Base-by-base conservation (phyloP, 37 sponge, comb jelly and placozoan genomes). In the Spongilla lacustris region DNA sequence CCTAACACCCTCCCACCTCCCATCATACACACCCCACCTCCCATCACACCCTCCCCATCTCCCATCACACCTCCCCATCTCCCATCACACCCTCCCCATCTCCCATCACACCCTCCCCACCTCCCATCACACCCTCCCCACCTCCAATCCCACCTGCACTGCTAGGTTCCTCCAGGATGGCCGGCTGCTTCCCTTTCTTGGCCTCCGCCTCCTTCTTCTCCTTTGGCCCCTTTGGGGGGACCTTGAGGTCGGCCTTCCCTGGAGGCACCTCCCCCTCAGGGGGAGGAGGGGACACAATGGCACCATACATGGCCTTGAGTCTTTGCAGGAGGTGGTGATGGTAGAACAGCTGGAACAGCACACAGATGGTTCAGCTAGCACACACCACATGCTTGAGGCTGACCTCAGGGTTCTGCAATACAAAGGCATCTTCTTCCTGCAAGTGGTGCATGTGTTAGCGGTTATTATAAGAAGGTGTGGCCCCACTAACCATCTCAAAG, bases 391-490 rank as follows among this genome's bases (percentile, higher is more conserved):
- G 69, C 9, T 27, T 22, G 46, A 5, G 24, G 33, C 92, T 75
- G 36, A 92, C 93, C 49, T 71, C 82, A 31, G 89, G 85, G 49
- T 92, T 92, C 36, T 77, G 74, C 2, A 22, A 38, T 35, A 13
- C 26, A 38, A 92, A 92, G 22, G 80, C 68, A 50, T 88, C 85
- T 76, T 92, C 93, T 49, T 92, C 93, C 93, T 92, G 49, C 23
- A 86, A 29, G 31, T 9, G 24, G 35, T 58, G 74, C 2, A 74
- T 21, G 50, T 5, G 33, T 85, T 12, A 33, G 68, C 75, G n/a
- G 48, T 30, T 25, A 68, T 19, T 1, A 27, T 75, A 23, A 58
- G 10, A 11, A 19, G 2, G 33, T 14, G 36, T 37, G 25, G 17
- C 2, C 3, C 34, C 23, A 82, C 78, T 81, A 25, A 88, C 88